Evolutionary conservation across 2,797 vertebrate genomes (phyloP).

Genomic region (Leptodactylus fallax): DNA sequence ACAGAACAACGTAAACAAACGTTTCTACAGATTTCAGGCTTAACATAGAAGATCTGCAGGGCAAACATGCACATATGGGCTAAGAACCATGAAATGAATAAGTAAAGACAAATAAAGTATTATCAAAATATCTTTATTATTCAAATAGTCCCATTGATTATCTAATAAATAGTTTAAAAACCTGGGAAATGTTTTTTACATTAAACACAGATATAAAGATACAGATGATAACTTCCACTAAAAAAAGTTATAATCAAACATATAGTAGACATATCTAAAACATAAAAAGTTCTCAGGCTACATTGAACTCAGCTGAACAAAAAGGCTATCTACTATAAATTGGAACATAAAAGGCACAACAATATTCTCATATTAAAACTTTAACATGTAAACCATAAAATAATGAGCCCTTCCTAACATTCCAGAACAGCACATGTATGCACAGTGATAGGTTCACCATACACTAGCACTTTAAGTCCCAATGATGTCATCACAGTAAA

Average conservation of each 20-base stretch:
- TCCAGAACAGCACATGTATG: neutral
- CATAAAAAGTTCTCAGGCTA: too few species aligned
- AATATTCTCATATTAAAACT: neutral
- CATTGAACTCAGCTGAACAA: too few species aligned
- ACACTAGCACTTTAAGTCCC: neutral
- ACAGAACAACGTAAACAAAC: neutral
- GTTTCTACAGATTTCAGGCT: neutral
- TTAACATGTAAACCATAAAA: neutral
- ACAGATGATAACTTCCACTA: neutral
- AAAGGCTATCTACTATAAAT: too few species aligned
- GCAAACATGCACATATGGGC: neutral
- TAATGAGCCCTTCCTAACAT: neutral
- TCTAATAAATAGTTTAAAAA: neutral
- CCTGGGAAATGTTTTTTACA: neutral
- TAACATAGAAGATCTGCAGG: neutral
- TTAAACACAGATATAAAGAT: neutral
- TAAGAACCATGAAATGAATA: neutral
- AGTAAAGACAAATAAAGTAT: neutral
- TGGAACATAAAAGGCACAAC: neutral
- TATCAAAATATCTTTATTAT: slow-evolving; percentile 6
- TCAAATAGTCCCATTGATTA: neutral
- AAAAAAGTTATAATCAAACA: neutral
- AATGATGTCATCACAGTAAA: neutral
- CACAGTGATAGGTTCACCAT: neutral
- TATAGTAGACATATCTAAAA: neutral